Base-by-base conservation (phyloP, 2,888 invertebrate species). In the Drosophila helvetica region DNA sequence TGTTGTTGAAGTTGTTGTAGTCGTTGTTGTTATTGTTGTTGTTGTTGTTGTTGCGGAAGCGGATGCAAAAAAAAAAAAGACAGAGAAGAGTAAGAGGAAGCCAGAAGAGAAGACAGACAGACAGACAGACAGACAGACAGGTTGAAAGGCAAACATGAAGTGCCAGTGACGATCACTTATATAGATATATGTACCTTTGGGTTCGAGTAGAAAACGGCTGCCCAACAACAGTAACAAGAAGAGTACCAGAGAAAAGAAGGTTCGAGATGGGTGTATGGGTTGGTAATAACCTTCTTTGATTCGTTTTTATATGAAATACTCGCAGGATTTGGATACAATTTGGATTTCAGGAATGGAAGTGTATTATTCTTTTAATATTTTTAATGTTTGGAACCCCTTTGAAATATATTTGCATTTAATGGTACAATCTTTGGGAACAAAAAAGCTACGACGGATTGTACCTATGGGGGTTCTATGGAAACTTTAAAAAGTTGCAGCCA, bases 91-190 rank as follows among this genome's bases (percentile, higher is more conserved):
- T 17, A 57, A 10, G 30, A 30, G 27, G 57, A 46, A 47, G 47
- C 54, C 42, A 27, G 68, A 54, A 55, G 63, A 54, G 63, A 30
- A 38, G 76, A 50, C 48, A 48, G 58, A 77, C 63, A 52, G 46
- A 48, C 22, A 33, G 51, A 68, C 54, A 53, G 66, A 64, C 79
- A 75, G 51, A 65, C 54, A 56, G 75, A 66, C 80, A 80, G 82
- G 79, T 88, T 82, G 82, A 85, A 81, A 88, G 76, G 86, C 63
- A 73, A 86, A 86, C 87, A 78, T 88, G 78, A 86, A 83, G 78
- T 76, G 86, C 77, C 83, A 70, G 88, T 64, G 67, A 73, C 89
- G 84, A 88, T 88, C 81, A 79, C 69, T 66, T 63, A 70, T 77
- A 75, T 75, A 86, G 84, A 80, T 86, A 83, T 59, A 47, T 86